Base-by-base conservation (phyloP, 2,113 vertebrate species). In the Epinephelus cyanopodus region DNA sequence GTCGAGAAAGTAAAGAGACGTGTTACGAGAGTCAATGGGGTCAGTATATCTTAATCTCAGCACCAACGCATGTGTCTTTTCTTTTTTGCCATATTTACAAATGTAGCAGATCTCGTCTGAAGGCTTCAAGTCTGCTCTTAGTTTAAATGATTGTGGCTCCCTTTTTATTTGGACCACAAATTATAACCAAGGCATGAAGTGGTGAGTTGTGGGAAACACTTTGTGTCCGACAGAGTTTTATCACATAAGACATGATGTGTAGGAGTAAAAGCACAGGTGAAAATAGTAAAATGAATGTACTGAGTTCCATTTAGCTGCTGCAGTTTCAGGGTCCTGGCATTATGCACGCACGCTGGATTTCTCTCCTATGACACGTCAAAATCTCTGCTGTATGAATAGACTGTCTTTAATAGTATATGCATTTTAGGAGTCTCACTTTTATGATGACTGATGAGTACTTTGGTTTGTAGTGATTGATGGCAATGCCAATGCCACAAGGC, bases 391-490 rank as follows among this genome's bases (percentile, higher is more conserved):
- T 33, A 11, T 19, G 12, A 68, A 52, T 25, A 5, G 7, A 0
- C 5, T 48, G 5, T 45, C 39, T 29, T 7, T 15, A n/a, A 42
- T 14, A 53, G 45, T 3, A 23, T 8, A 62, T 21, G 7, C 5
- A 66, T 47, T 61, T 23, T n/a, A 17, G 5, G 29, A 50, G n/a
- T 27, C 91, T 89, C 94, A 98, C 97, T 94, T 96, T 97, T 42
- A 87, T 91, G 77, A 97, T 19, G 1, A 88, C 39, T 21, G 70
- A 52, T 1, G 95, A 73, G 9, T 94, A 95, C n/a, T 94, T 93
- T 75, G 97, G 96, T 61, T 86, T 94, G 90, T 96, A 96, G 91
- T 95, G 89, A n/a, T 96, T 98, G 75, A 97, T 82, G 83, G 91
- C 9, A 21, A 97, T 96, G 52, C 97, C 94, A 0, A 94, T 58